Evolutionary conservation across 2,113 vertebrate species (phyloP).

Genomic region (Platichthys flesus): DNA sequence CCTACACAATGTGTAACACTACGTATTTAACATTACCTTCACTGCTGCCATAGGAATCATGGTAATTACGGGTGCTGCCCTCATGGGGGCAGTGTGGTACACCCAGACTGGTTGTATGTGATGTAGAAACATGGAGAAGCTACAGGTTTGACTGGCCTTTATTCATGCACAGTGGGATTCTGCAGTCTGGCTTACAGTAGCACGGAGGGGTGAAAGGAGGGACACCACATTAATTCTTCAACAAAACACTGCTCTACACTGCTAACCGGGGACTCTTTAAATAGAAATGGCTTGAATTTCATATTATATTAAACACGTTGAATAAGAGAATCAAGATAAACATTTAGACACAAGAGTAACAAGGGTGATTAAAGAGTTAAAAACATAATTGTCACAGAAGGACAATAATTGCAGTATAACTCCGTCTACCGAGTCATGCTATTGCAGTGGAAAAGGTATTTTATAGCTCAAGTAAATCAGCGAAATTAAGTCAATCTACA

Average conservation of each 20-base stretch:
- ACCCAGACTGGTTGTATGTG: conserved; percentile 5
- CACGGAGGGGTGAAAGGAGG: background rate
- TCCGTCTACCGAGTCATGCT: background rate
- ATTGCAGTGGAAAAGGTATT: too few relatives aligned
- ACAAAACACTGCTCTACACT: background rate
- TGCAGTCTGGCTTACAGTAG: conserved; percentile 26
- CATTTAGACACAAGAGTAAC: too few relatives aligned
- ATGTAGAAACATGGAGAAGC: conserved; percentile 26
- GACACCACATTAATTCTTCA: background rate
- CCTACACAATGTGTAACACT: background rate
- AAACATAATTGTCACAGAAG: background rate
- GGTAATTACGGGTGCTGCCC: conserved; percentile 4
- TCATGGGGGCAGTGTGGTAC: conserved; percentile 57
- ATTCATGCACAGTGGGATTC: conserved; percentile 8
- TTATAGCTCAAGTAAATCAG: too few relatives aligned
- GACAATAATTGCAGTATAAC: background rate
- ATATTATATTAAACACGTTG: background rate
- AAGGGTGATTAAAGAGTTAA: too few relatives aligned
- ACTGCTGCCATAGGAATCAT: background rate
- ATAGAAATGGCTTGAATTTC: background rate
- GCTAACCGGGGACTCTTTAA: background rate
- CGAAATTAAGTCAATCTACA: too few relatives aligned
- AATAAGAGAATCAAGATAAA: too few relatives aligned
- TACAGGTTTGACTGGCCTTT: conserved; percentile 34
- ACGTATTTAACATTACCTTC: too few relatives aligned